These are phyloP conservation scores for Gallinago nigripennis DNA, from an alignment of 2,797 vertebrate species.

Conservation along the genomic window DNA sequence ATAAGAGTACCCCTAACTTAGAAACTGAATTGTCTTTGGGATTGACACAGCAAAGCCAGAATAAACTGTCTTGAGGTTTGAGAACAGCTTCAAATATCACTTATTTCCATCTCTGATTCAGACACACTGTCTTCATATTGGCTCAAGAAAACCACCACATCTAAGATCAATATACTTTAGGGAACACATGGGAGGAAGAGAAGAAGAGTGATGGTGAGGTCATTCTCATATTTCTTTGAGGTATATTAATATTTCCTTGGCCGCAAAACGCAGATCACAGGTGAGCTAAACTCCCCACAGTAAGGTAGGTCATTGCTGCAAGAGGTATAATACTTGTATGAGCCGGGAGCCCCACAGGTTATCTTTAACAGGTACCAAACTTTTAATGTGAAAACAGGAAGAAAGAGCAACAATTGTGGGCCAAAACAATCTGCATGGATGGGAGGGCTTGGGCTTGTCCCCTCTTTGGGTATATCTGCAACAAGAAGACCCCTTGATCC, in stretches of 20 bases:
- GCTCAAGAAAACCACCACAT: background rate
- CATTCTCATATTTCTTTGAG: background rate
- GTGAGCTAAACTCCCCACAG: background rate
- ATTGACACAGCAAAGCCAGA: background rate
- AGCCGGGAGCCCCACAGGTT: background rate
- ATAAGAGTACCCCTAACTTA: background rate
- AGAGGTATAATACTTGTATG: background rate
- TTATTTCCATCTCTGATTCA: background rate
- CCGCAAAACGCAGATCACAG: constrained; percentile 31
- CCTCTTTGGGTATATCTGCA: background rate
- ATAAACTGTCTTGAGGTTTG: background rate
- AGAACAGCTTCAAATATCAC: background rate
- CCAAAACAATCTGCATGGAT: background rate
- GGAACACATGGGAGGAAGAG: background rate
- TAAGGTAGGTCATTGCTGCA: background rate
- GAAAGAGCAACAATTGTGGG: background rate
- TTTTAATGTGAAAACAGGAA: background rate
- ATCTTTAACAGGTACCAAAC: background rate
- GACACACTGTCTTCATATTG: background rate
- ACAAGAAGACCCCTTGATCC: background rate
- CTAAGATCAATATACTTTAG: constrained; percentile 23
- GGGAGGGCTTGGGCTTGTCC: background rate
- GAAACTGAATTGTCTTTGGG: background rate
- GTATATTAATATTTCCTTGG: constrained; percentile 19
- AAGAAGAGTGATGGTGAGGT: constrained; percentile 8